phyloP scores from a whole-genome alignment of 2,888 invertebrate species.

The Tribolium freemani region DNA sequence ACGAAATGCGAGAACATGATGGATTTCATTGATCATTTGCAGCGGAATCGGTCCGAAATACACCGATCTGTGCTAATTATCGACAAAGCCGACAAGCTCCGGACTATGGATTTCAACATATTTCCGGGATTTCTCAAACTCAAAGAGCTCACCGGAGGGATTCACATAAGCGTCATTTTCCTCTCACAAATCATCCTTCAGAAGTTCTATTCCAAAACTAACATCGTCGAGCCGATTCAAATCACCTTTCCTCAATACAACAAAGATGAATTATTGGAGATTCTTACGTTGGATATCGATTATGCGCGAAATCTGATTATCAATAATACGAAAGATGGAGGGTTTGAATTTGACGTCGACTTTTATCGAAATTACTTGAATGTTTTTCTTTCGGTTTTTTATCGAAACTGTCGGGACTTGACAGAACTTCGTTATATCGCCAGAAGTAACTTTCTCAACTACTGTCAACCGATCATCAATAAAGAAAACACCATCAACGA shows the following conservation, averaged over 20 bases:
- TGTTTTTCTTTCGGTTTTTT: slow-evolving; percentile 87
- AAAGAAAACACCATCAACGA: slow-evolving; percentile 77
- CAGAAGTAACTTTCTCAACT: slow-evolving; percentile 80
- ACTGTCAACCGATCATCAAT: slow-evolving; percentile 82
- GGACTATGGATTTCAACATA: slow-evolving; percentile 81
- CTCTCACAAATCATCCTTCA: slow-evolving; percentile 85
- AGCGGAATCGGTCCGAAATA: slow-evolving; percentile 48
- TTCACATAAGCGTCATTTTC: slow-evolving; percentile 83
- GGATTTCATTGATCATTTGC: slow-evolving; percentile 72
- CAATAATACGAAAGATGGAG: slow-evolving; percentile 50
- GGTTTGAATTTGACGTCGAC: slow-evolving; percentile 62
- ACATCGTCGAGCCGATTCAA: slow-evolving; percentile 79
- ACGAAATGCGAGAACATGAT: slow-evolving; percentile 79
- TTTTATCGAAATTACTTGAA: slow-evolving; percentile 86
- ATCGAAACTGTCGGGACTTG: slow-evolving; percentile 86
- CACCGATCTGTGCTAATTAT: slow-evolving; percentile 77
- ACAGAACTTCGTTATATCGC: slow-evolving; percentile 87
- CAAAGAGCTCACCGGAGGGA: slow-evolving; percentile 77
- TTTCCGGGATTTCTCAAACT: slow-evolving; percentile 81
- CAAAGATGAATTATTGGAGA: slow-evolving; percentile 75
- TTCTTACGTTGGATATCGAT: slow-evolving; percentile 68
- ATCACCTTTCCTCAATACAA: slow-evolving; percentile 86
- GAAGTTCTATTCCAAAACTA: slow-evolving; percentile 81
- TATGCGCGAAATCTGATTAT: slow-evolving; percentile 53
- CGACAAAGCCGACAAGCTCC: slow-evolving; percentile 85